Percentiles rank a stretch among this genome's conserved stretches.
Conservation (phyloP, 2,888 invertebrate species). For the Acanthosoma haemorrhoidale region DNA sequence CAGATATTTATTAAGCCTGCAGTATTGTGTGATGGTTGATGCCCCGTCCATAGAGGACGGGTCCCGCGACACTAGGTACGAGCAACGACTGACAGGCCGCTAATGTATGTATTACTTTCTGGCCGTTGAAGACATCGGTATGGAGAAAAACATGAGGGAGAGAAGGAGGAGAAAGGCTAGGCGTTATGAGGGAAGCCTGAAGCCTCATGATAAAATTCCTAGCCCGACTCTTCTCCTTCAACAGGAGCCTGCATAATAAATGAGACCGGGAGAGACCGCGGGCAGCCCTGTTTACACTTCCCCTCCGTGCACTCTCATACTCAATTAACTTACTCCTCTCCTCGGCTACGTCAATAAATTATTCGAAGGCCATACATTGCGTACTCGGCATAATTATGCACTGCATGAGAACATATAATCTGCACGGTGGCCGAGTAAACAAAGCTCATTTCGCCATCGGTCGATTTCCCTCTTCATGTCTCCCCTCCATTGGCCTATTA, state of each 20-base stretch:
- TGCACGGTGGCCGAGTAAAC: not conserved
- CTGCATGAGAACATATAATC: slow-evolving; percentile 1
- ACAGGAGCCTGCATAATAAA: not conserved
- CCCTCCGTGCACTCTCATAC: not conserved
- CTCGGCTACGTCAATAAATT: not conserved
- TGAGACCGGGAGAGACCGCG: too few species aligned
- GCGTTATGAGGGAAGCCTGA: too few species aligned
- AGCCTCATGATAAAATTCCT: slow-evolving; percentile 1
- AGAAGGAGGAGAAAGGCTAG: not conserved
- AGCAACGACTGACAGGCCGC: too few species aligned
- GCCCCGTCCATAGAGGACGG: too few species aligned
- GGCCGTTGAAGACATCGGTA: too few species aligned
- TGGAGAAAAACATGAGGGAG: too few species aligned
- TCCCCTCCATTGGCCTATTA: not conserved
- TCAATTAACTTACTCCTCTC: not conserved
- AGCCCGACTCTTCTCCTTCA: not conserved
- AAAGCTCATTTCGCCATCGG: not conserved
- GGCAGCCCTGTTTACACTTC: not conserved
- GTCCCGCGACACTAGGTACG: too few species aligned
- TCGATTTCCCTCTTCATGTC: too few species aligned
- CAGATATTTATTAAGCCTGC: too few species aligned
- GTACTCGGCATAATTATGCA: not conserved
- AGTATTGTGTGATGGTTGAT: too few species aligned
- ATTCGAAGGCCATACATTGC: not conserved
- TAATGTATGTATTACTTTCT: too few species aligned